Base-by-base conservation (phyloP, 2,113 vertebrate genomes). In the Gymnocephalus cernua region DNA sequence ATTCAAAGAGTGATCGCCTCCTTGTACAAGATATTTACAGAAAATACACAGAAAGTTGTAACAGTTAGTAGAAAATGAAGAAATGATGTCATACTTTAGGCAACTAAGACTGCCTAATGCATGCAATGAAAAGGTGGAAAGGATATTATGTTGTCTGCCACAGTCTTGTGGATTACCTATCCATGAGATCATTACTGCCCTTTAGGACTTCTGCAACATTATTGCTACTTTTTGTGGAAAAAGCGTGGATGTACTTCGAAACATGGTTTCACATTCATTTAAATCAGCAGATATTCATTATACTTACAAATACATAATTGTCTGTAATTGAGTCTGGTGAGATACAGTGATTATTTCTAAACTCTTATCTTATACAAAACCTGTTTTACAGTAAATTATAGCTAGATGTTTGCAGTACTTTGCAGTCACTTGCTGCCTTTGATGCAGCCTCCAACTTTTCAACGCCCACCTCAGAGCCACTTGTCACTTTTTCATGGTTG, bases 401-500 rank as follows among this genome's bases (percentile, higher is more conserved):
- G 25, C 48, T 9, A 27, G 25, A 14, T 18, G 14, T 76, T 57
- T 32, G 5, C 23, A 73, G 70, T 48, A 41, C 51, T 75, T 59
- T 29, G 63, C 71, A 85, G 77, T 79, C 74, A 71, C 29, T 67
- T 5, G 41, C 68, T 68, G 74, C 13, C 61, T 77, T 73, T 71
- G 66, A 79, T 54, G 77, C 88, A 82, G 77, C 83, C 83, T 83
- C 57, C 77, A 44, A 68, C 82, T 66, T 57, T 79, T 82, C 54
- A 71, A 45, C 54, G 32, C 76, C 89, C 83, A 86, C 91, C 89
- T 85, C 54, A 0, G 65, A 89, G 86, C 78, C 78, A 74, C 73
- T 82, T 85, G 90, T 77, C 87, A 88, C 82, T 77, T 87, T 69
- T 85, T 71, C 66, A 59, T 7, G 53, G 56, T 21, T 78, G 80